Evolutionary conservation across 2,797 vertebrate genomes (phyloP).

Genomic region (Tapera naevia): DNA sequence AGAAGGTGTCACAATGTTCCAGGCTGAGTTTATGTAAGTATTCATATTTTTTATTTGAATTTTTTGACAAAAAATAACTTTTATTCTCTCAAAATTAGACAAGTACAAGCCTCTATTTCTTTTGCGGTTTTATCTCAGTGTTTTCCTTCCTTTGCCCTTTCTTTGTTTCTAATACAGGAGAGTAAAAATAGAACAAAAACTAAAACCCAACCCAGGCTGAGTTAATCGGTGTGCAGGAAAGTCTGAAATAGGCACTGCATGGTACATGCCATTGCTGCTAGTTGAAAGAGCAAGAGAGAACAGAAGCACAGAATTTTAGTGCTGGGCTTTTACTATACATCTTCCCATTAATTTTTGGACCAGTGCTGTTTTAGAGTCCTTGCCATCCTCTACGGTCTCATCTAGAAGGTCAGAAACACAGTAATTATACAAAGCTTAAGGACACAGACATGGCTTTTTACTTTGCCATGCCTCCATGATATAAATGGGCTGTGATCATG

Average conservation of each 20-base stretch:
- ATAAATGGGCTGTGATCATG: neutral
- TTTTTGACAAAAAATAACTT: neutral
- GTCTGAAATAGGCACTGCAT: neutral
- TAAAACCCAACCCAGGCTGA: neutral
- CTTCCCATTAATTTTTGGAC: neutral
- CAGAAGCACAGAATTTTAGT: neutral
- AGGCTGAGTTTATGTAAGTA: neutral
- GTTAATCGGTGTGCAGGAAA: neutral
- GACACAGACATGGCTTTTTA: neutral
- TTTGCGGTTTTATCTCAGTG: neutral
- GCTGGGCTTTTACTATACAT: neutral
- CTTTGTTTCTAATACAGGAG: neutral
- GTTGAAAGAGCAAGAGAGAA: neutral
- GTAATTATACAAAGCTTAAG: neutral
- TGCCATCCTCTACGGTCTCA: neutral
- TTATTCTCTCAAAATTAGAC: neutral
- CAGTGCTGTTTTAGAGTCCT: neutral
- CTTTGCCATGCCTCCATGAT: neutral
- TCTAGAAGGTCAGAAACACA: neutral
- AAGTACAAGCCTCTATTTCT: fast-evolving
- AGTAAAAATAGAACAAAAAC: neutral
- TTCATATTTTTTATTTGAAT: neutral
- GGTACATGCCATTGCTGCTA: neutral
- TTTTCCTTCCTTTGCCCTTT: neutral
- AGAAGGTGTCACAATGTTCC: neutral